A percentile compares a stretch with the other conserved stretches of the same genome.
Evolutionary conservation across 2,113 vertebrate species (phyloP).

Genomic region (Globicephala melas): DNA sequence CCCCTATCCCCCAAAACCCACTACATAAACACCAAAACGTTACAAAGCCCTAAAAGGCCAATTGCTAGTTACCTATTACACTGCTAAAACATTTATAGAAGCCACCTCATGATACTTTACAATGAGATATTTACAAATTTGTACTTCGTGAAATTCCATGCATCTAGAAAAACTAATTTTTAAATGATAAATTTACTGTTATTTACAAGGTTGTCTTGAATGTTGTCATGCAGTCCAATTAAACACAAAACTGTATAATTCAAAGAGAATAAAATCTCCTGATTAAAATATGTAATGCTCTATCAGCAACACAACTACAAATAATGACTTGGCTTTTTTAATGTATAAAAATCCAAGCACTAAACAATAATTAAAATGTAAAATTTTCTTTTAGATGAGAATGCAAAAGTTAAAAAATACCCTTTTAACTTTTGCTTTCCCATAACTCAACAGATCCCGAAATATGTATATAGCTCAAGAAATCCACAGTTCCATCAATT

Average conservation of each 20-base stretch:
- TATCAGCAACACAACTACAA: not conserved
- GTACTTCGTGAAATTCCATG: not conserved
- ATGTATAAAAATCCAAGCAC: not conserved
- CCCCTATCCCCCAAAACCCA: not conserved
- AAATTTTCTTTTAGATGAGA: not conserved
- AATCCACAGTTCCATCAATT: not conserved
- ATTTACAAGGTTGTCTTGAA: constrained; percentile 47
- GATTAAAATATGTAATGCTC: not conserved
- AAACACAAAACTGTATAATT: not conserved
- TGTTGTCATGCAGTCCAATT: not conserved
- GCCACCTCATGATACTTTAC: not conserved
- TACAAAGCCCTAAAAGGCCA: not conserved
- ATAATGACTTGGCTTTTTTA: not conserved
- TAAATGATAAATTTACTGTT: not conserved
- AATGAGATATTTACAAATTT: constrained; percentile 20
- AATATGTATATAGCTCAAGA: not conserved
- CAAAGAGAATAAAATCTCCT: not conserved
- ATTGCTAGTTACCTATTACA: not conserved
- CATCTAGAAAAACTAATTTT: not conserved
- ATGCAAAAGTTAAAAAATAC: not conserved
- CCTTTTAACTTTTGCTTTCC: not conserved
- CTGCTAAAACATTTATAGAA: not conserved
- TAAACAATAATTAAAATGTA: not conserved
- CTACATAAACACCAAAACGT: not conserved
- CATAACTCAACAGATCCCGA: not conserved